phyloP scores from a whole-genome alignment of 2,797 vertebrate species.

The Falco concolor region DNA sequence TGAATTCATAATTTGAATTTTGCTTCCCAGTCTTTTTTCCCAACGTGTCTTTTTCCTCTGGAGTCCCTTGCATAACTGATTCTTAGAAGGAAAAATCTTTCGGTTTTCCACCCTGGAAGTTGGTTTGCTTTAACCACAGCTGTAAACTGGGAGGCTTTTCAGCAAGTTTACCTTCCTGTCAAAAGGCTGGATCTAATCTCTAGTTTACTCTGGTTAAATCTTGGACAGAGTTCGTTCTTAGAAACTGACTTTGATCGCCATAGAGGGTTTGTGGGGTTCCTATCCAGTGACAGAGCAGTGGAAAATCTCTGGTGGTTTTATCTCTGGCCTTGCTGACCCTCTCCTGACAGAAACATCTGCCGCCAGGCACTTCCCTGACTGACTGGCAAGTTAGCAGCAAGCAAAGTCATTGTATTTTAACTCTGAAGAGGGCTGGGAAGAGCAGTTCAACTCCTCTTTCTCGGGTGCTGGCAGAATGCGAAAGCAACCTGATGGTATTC shows the following conservation, averaged over 20 bases:
- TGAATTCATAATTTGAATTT: not conserved
- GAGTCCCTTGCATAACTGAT: not conserved
- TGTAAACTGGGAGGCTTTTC: not conserved
- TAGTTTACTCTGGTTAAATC: not conserved
- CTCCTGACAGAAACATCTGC: constrained; percentile 75
- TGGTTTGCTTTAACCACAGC: not conserved
- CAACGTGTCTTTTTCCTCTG: not conserved
- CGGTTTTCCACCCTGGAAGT: not conserved
- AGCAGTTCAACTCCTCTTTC: not conserved
- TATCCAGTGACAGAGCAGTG: constrained; percentile 54
- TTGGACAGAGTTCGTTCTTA: not conserved
- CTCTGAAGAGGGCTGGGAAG: not conserved
- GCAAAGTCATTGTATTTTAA: not conserved
- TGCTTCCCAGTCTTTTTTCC: not conserved
- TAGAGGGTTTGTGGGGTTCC: not conserved
- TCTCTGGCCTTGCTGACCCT: constrained; percentile 63
- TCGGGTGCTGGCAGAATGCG: not conserved
- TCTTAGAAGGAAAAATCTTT: not conserved
- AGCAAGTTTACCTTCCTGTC: not conserved
- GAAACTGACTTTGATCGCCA: not conserved
- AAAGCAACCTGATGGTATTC: not conserved
- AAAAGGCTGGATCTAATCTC: not conserved
- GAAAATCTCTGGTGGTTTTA: constrained; percentile 47
- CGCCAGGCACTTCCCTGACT: constrained; percentile 66
- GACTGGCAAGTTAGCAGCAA: not conserved